Conservation (phyloP, 2,113 vertebrate species). For the Odocoileus hemionus region DNA sequence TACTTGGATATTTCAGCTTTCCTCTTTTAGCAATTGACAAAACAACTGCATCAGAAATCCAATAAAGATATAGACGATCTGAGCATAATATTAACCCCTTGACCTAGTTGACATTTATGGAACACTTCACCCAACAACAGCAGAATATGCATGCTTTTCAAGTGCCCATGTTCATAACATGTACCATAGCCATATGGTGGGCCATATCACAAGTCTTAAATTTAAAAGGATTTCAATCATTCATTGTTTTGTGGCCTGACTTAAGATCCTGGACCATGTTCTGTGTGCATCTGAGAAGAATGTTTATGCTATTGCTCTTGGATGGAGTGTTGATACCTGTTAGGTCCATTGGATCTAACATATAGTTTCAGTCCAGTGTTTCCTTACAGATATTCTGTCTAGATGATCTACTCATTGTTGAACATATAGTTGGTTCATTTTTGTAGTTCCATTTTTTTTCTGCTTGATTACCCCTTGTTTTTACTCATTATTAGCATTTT, state of each 20-base stretch:
- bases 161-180: background rate
- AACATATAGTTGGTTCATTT: background rate
- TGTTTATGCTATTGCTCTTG: background rate
- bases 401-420: background rate
- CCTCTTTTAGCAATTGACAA: background rate
- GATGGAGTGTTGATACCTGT: background rate
- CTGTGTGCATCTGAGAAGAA: background rate
- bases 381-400: background rate
- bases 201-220: background rate
- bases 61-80: background rate
- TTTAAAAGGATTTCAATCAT: background rate
- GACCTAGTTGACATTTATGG: background rate
- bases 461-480: background rate
- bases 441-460: background rate
- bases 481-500: background rate
- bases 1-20: background rate
- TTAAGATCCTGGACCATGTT: background rate
- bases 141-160: background rate
- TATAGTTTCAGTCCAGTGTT: background rate
- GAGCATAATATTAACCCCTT: background rate
- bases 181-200: background rate
- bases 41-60: background rate
- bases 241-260: background rate
- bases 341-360: background rate
- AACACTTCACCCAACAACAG: background rate